Evolutionary conservation across 2,113 vertebrate genomes (phyloP).

Genomic region (Apodemus speciosus): DNA sequence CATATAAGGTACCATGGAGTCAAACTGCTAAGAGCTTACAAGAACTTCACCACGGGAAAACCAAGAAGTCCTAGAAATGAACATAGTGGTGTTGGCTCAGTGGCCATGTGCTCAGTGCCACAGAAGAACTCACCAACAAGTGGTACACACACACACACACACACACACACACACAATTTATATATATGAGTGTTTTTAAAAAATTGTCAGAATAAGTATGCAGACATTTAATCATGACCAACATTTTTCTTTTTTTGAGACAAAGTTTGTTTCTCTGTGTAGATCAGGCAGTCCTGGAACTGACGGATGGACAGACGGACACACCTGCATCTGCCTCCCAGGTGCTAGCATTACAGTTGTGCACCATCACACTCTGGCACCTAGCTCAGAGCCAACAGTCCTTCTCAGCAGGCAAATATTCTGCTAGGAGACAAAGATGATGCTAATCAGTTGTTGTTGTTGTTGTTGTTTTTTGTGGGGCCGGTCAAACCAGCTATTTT

Average conservation of each 20-base stretch:
- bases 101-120: background rate
- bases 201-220: background rate
- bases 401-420: background rate
- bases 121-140: too few relatives aligned
- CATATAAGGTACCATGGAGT: background rate
- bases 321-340: background rate
- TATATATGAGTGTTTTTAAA: background rate
- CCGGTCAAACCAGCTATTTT: slow-evolving; percentile 37
- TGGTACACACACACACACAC: background rate
- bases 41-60: too few relatives aligned
- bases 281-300: background rate
- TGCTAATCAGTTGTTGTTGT: slow-evolving; percentile 20
- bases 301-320: background rate
- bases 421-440: background rate
- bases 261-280: background rate
- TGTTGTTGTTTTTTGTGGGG: slow-evolving; percentile 36
- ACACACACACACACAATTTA: too few relatives aligned
- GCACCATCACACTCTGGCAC: rapidly evolving
- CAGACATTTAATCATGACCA: background rate
- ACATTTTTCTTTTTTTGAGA: background rate
- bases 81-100: background rate
- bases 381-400: background rate
- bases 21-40: background rate
- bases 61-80: background rate
- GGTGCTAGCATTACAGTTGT: background rate